Base-by-base conservation (phyloP, 2,888 invertebrate genomes). In the Andrena bicolor region DNA sequence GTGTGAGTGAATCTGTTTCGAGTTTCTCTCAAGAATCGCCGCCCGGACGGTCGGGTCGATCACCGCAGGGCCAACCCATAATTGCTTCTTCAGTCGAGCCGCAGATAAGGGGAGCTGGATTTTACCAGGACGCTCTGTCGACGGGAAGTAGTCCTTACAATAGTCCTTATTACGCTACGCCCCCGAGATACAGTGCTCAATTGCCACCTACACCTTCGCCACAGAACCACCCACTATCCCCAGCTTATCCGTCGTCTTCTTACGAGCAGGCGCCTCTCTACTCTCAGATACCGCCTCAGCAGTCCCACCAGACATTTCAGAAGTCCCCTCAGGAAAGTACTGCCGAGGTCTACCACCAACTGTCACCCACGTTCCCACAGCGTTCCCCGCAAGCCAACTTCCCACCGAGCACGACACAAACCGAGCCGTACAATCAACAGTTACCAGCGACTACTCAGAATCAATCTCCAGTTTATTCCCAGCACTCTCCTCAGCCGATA, bases 51-150 rank as follows among this genome's bases (percentile, higher is more conserved):
- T 77, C 89, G 4, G 90, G 91, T 6, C 92, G 90, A 73, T 94
- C 92, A 48, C 94, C 92, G 2, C 94, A 91, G 85, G 93, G 88
- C 63, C 92, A 91, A 64, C 95, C 96, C 6, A 96, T 97, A 91
- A 96, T 97, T 0, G 95, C 96, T 16, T 95, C 96, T 16, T 95
- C 97, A n/a, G 80, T 89, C 0, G 97, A 97, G 90, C 97, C 97
- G 0, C 96, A 97, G 4, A 97, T 98, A 5, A 95, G 98, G 87
- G 98, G 97, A 49, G 93, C 93, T 10, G 98, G 98, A 3, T 98
- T 98, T 93, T 98, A 98, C 94, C 98, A 98, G 93, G 98, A 98
- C 88, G 97, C 97, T 0, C 96, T 97, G n/a, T 97, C 97, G 0
- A 96, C 96, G 4, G 97, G 97, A 92, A 97, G 97, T 89, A 97